These are phyloP conservation scores for Sorex fumeus DNA, from an alignment of 2,113 vertebrate genomes.

Conservation along the genomic window DNA sequence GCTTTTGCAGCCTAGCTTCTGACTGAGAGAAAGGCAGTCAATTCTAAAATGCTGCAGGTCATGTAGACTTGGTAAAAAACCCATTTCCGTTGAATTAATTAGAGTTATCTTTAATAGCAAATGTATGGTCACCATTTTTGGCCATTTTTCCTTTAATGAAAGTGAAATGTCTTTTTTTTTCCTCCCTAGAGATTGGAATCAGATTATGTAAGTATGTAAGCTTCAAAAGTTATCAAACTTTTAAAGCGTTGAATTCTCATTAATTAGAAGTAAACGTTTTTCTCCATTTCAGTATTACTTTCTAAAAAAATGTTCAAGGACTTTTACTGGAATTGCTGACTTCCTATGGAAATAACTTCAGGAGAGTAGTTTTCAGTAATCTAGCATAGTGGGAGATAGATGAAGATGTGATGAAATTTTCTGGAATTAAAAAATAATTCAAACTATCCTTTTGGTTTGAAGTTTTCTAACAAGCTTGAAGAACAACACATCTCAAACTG, in stretches of 20 bases:
- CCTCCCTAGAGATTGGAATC: conserved; percentile 35
- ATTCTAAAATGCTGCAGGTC: conserved; percentile 37
- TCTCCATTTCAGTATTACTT: background rate
- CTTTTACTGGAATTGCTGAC: conserved; percentile 12
- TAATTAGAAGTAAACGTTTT: conserved; percentile 60
- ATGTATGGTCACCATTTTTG: conserved; percentile 3
- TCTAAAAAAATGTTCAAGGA: background rate
- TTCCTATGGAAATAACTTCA: background rate
- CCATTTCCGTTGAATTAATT: conserved; percentile 62
- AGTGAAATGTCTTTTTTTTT: conserved; percentile 37
- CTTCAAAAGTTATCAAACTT: conserved; percentile 66
- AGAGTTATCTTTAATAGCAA: conserved; percentile 64
- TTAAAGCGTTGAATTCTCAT: conserved; percentile 49
- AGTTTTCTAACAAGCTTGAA: conserved; percentile 31
- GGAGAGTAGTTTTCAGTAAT: background rate
- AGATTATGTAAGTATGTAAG: conserved; percentile 49
- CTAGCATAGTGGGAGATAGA: background rate
- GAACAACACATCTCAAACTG: conserved; percentile 34
- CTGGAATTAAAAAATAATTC: background rate
- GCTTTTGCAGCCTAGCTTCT: conserved; percentile 63
- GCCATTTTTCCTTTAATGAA: conserved; percentile 56
- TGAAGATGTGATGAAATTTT: conserved; percentile 40
- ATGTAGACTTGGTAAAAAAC: conserved; percentile 47
- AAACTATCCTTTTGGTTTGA: background rate
- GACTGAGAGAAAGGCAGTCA: conserved; percentile 42